Conservation (phyloP, 2,113 vertebrate genomes). For the Perca flavescens region DNA sequence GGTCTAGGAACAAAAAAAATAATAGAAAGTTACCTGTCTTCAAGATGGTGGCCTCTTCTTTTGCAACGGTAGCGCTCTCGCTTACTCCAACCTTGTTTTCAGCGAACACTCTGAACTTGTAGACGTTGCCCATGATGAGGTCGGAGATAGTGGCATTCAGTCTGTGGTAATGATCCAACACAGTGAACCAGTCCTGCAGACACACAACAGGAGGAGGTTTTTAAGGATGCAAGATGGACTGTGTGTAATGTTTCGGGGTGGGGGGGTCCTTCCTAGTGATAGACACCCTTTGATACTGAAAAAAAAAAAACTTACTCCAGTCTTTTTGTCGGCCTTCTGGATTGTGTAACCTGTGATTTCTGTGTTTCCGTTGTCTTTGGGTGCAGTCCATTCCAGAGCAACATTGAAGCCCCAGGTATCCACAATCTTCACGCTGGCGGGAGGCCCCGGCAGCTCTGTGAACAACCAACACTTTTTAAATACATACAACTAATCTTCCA, state of each 20-base stretch:
- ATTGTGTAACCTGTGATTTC: conserved; percentile 93
- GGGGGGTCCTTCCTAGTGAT: background rate
- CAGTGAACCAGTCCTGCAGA: conserved; percentile 96
- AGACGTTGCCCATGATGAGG: conserved; percentile 96
- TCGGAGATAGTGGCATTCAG: conserved; percentile 94
- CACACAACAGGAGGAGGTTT: background rate
- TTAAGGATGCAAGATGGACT: background rate
- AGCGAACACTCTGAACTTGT: conserved; percentile 91
- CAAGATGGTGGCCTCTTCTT: conserved; percentile 85
- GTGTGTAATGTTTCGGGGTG: background rate
- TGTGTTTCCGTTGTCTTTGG: conserved; percentile 91
- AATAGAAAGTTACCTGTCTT: conserved; percentile 86
- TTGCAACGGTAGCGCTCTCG: conserved; percentile 72
- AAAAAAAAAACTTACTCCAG: conserved; percentile 86
- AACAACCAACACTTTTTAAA: background rate
- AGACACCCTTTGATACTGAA: background rate
- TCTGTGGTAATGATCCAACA: conserved; percentile 91
- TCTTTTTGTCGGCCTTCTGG: conserved; percentile 97
- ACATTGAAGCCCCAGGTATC: conserved; percentile 97
- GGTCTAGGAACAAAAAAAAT: background rate
- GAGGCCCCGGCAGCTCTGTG: conserved; percentile 91
- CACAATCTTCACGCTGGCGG: conserved; percentile 87
- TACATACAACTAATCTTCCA: background rate
- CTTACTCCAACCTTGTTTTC: conserved; percentile 93
- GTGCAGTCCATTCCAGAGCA: conserved; percentile 91